phyloP scores from a whole-genome alignment of 2,888 invertebrate species.

The Stenurella melanura region DNA sequence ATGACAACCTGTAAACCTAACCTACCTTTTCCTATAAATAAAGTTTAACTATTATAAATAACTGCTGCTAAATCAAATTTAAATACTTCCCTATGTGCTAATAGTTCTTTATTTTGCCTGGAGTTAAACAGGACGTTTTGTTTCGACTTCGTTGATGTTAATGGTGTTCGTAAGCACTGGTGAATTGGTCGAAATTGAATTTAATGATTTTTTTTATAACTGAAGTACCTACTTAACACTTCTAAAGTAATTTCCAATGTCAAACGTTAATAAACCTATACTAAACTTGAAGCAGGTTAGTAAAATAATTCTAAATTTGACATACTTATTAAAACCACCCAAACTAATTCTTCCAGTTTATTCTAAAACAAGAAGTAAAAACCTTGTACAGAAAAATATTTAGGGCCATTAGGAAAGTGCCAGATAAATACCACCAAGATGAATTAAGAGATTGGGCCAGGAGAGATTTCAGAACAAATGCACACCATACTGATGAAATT shows the following conservation, averaged over 20 bases:
- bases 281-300: constrained; percentile 79
- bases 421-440: constrained; percentile 77
- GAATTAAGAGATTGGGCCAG: constrained; percentile 85
- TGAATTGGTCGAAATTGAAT: no score
- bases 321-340: constrained; percentile 1
- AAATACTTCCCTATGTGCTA: not conserved
- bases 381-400: constrained; percentile 85
- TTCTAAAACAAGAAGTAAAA: constrained; percentile 86
- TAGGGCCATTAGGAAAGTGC: constrained; percentile 80
- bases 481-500: constrained; percentile 82
- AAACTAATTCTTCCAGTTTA: constrained; percentile 78
- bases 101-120: not conserved
- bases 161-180: no score
- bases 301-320: constrained; percentile 24
- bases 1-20: no score
- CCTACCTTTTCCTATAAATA: no score
- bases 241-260: constrained; percentile 44
- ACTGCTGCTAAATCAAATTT: no score
- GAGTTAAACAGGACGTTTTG: not conserved
- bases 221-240: no score
- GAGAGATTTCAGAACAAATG: constrained; percentile 83
- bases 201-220: no score
- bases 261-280: constrained; percentile 60
- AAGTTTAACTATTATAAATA: no score
- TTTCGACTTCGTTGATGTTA: not conserved